phyloP scores from a whole-genome alignment of 2,888 invertebrate species.

The Athripsodes cinereus region DNA sequence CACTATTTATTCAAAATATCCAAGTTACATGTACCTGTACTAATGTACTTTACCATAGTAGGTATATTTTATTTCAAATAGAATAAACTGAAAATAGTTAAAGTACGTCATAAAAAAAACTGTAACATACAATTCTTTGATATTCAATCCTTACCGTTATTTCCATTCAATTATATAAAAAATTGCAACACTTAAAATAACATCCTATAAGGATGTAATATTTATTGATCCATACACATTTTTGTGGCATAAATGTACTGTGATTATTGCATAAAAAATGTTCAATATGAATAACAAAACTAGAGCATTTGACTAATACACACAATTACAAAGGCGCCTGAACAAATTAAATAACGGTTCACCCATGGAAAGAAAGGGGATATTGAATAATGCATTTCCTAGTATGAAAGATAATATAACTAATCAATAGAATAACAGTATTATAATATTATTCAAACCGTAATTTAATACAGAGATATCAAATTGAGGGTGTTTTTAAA shows the following conservation, averaged over 20 bases:
- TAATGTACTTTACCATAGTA: too few relatives aligned
- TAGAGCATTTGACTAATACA: background rate
- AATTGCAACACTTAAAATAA: background rate
- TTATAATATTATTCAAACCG: background rate
- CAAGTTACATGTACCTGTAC: too few relatives aligned
- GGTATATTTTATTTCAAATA: too few relatives aligned
- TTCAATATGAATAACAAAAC: background rate
- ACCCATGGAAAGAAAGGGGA: background rate
- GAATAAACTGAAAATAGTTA: too few relatives aligned
- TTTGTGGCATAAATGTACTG: background rate
- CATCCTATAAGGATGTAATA: background rate
- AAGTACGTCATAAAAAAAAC: too few relatives aligned
- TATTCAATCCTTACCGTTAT: too few relatives aligned
- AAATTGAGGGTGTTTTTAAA: background rate
- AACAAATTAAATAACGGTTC: background rate
- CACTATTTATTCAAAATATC: too few relatives aligned
- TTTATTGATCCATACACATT: background rate
- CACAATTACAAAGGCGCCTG: background rate
- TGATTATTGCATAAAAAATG: background rate
- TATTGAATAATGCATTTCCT: background rate
- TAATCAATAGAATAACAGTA: background rate
- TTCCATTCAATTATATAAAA: background rate
- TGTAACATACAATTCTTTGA: too few relatives aligned
- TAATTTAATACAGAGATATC: background rate
- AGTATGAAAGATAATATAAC: background rate